These are phyloP conservation scores for Rhinoptilus africanus DNA, from an alignment of 2,113 vertebrate species.

Conservation along the genomic window DNA sequence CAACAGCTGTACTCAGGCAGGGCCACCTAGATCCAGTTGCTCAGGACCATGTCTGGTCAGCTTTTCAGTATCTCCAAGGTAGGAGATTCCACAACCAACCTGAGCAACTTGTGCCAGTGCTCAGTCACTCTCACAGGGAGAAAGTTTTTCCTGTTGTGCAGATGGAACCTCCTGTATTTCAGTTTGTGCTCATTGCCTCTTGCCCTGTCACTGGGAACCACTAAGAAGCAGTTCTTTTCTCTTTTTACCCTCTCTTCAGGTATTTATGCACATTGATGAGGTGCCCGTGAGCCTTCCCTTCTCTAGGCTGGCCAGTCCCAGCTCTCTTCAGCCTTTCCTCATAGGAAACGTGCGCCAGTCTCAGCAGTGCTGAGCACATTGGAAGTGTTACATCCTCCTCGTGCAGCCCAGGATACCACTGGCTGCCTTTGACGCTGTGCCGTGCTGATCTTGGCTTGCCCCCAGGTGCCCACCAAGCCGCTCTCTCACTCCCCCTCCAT, in stretches of 20 bases:
- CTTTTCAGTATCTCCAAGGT: not conserved
- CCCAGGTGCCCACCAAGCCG: not conserved
- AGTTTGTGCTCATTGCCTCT: not conserved
- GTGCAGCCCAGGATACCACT: not conserved
- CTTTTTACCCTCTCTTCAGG: not conserved
- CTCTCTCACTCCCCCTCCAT: not conserved
- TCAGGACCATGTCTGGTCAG: no score
- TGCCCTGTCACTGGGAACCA: not conserved
- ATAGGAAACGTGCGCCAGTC: not conserved
- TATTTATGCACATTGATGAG: not conserved
- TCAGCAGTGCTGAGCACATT: not conserved
- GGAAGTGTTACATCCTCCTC: not conserved
- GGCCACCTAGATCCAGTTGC: not conserved
- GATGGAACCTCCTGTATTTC: not conserved
- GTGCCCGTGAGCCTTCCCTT: not conserved
- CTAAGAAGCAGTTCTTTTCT: not conserved
- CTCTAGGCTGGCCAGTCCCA: not conserved
- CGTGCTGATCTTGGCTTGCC: not conserved
- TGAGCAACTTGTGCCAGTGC: not conserved
- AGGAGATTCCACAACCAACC: not conserved
- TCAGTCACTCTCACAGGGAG: not conserved
- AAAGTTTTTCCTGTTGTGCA: no score
- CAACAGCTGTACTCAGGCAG: not conserved
- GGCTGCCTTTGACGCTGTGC: not conserved
- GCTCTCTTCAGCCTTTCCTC: no score